Evolutionary conservation across 2,888 invertebrate species (phyloP).

Genomic region (Clistopyga incitator): DNA sequence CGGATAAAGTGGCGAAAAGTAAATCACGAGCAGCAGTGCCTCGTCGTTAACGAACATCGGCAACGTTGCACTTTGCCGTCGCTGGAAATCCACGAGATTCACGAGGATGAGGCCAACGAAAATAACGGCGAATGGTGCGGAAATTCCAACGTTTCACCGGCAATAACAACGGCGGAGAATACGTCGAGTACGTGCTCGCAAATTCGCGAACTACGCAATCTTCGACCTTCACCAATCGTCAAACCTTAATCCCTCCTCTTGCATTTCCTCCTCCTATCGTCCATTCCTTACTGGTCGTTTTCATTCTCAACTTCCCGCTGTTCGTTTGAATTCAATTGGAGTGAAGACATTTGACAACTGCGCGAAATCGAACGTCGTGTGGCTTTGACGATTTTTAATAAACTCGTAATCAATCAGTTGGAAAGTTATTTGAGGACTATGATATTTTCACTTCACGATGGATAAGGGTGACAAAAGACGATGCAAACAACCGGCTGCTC

Average conservation of each 20-base stretch:
- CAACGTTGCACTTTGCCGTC: slow-evolving; percentile 80
- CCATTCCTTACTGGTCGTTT: slow-evolving; percentile 54
- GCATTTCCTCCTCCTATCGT: slow-evolving; percentile 44
- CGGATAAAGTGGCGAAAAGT: slow-evolving; percentile 98
- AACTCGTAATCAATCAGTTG: neutral
- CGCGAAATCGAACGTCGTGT: neutral
- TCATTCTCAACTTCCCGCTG: slow-evolving; percentile 32
- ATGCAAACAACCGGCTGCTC: slow-evolving; percentile 66
- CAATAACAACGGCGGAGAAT: slow-evolving; percentile 38
- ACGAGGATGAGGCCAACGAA: slow-evolving; percentile 83
- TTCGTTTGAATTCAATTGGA: slow-evolving; percentile 16
- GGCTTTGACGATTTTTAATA: neutral
- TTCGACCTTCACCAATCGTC: slow-evolving; percentile 49
- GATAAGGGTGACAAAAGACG: slow-evolving; percentile 70
- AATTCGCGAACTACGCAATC: slow-evolving; percentile 42
- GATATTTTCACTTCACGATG: slow-evolving; percentile 66
- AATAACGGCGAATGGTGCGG: slow-evolving; percentile 82
- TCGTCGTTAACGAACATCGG: slow-evolving; percentile 88
- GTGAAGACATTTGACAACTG: neutral
- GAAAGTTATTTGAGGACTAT: slow-evolving; percentile 24
- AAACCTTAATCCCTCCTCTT: slow-evolving; percentile 55
- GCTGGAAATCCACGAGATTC: slow-evolving; percentile 84
- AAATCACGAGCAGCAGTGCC: slow-evolving; percentile 96
- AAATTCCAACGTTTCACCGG: slow-evolving; percentile 28
- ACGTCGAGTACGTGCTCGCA: slow-evolving; percentile 24